Conservation (phyloP, 2,797 vertebrate species). For the Melanotaenia boesemani region DNA sequence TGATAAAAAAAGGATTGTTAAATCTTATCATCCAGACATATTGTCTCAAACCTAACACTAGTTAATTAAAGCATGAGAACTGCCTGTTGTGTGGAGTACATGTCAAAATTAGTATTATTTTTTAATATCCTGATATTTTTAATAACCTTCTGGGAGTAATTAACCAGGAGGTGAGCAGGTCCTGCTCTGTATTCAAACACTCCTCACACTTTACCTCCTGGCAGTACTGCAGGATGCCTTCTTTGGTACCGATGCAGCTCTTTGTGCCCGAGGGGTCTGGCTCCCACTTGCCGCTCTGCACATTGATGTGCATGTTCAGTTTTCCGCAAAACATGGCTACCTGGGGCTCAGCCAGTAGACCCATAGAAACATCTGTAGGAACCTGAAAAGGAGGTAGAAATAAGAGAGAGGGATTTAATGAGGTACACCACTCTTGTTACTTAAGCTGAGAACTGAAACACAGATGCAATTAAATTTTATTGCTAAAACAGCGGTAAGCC, state of each 20-base stretch:
- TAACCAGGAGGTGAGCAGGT: neutral
- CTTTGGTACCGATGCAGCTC: constrained; percentile 93
- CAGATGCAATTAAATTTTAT: constrained; percentile 65
- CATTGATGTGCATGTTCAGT: constrained; percentile 97
- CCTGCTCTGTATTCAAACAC: neutral
- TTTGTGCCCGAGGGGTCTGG: constrained; percentile 91
- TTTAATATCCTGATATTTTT: neutral
- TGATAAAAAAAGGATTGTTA: too few relatives aligned
- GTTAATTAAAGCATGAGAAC: too few relatives aligned
- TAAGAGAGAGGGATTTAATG: constrained; percentile 28
- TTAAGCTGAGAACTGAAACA: constrained; percentile 46
- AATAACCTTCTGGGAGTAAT: neutral
- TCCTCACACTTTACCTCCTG: constrained; percentile 85
- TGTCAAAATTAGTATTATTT: neutral
- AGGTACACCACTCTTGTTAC: constrained; percentile 38
- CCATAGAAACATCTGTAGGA: constrained; percentile 81
- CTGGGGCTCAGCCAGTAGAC: constrained; percentile 92
- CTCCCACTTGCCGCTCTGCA: constrained; percentile 98
- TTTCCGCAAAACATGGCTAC: constrained; percentile 98
- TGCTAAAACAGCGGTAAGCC: constrained; percentile 28
- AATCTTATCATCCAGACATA: too few relatives aligned
- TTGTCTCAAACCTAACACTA: too few relatives aligned
- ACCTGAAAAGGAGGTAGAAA: constrained; percentile 68
- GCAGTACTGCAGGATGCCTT: constrained; percentile 96
- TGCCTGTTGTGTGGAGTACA: neutral